Percentiles rank a stretch among this genome's conserved stretches.
phyloP scores from a whole-genome alignment of 2,888 invertebrate genomes.

The Mactromeris polynyma region DNA sequence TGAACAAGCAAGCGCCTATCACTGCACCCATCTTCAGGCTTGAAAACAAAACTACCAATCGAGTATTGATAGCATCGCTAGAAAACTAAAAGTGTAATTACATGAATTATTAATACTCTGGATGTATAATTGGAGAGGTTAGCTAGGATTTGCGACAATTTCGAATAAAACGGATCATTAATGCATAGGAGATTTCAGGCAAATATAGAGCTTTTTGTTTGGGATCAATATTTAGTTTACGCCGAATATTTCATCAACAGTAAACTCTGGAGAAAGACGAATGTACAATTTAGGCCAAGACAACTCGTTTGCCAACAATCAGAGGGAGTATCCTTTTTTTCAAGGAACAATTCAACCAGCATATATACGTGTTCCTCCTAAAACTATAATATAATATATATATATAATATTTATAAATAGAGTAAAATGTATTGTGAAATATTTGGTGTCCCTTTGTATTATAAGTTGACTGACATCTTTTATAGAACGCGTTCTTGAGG shows the following conservation, averaged over 20 bases:
- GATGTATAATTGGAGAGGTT: conserved; percentile 13
- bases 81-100: conserved; percentile 11
- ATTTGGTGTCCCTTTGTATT: no score
- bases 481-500: no score
- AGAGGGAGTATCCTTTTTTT: no score
- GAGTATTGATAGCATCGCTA: not conserved
- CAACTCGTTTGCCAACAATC: not conserved
- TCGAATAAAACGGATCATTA: conserved; percentile 26
- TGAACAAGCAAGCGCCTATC: not conserved
- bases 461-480: no score
- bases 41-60: not conserved
- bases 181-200: not conserved
- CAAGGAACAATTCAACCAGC: no score
- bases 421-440: no score
- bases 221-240: conserved; percentile 10
- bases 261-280: not conserved
- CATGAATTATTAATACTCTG: conserved; percentile 31
- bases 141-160: conserved; percentile 22
- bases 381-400: no score
- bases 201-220: conserved; percentile 12
- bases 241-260: not conserved
- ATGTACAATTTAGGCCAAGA: not conserved
- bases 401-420: no score
- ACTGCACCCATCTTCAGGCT: not conserved
- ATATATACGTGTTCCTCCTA: no score